Evolutionary conservation across 1,140 invertebrate species (phyloP).

Genomic region (Saccostrea echinata): DNA sequence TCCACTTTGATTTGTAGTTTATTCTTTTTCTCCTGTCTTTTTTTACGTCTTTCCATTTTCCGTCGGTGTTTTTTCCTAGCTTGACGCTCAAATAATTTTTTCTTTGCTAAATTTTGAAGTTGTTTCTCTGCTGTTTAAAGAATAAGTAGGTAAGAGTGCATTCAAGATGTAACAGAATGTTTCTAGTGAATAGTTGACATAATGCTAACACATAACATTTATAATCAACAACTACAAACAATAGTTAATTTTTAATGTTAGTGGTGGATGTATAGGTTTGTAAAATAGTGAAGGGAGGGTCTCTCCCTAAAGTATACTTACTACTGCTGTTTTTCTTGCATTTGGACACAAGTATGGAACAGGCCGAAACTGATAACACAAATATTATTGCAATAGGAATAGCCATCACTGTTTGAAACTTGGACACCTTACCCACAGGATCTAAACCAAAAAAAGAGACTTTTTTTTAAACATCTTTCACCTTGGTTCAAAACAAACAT

Average conservation of each 20-base stretch:
- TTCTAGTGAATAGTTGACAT: no score
- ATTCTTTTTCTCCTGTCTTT: background rate
- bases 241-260: no score
- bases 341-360: conserved; percentile 1
- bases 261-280: no score
- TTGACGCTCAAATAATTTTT: conserved; percentile 1
- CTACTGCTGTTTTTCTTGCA: conserved; percentile 34
- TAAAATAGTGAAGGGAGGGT: no score
- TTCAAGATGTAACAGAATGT: no score
- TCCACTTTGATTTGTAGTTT: conserved; percentile 3
- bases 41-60: background rate
- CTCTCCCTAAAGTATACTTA: background rate
- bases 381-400: background rate
- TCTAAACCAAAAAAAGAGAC: background rate
- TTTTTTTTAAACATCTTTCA: background rate
- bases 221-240: no score
- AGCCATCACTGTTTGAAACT: background rate
- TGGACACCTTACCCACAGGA: background rate
- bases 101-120: conserved; percentile 16
- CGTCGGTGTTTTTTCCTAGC: conserved; percentile 2
- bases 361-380: background rate
- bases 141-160: background rate
- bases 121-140: conserved; percentile 6
- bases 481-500: background rate
- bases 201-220: no score